Base-by-base conservation (phyloP, 64 coral and sea anemone genomes). In the Montipora cactus region DNA sequence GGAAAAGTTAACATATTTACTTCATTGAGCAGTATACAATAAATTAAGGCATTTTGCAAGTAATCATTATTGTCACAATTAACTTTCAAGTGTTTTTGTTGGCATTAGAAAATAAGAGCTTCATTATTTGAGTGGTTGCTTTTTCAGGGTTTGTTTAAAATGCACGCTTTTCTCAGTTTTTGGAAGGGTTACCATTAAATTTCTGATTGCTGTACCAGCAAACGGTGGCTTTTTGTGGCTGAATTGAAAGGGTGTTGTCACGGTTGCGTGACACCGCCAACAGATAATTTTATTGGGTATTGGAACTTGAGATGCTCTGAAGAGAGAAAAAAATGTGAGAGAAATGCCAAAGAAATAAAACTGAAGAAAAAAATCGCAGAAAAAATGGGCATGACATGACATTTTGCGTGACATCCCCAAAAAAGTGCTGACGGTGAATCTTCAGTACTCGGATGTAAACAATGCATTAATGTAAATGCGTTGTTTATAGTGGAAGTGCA, bases 161-260 rank as follows among this genome's bases (percentile, higher is more conserved):
- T 86, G 82, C 82, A 86, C 70, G 46, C 66, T 86, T 50, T 72
- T 86, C 82, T 67, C 64, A 68, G 64, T 86, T 86, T 45, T 64
- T 72, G 37, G 64, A 72, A 86, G 47, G 62, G 11, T 68, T 67
- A 16, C 80, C 53, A 18, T 82, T 72, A 86, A 86, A 86, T 70
- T 86, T 86, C 62, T 86, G 64, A 72, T 86, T 86, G 82, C 82
- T 86, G 50, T 86, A 86, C 71, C 82, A 86, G 64, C 71, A 71
- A 68, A 23, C 13, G 50, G 44, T 16, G 15, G 3, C 6, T 49
- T 45, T 15, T 68, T 70, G 82, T 72, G 45, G 67, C 48, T 81
- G 16, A 80, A 23, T 58, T 37, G 37, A 37, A 37, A 37, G 37
- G 37, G 37, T 37, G 37, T 37, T 37, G 37, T 37, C 37, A 37